Percentiles rank a stretch among this genome's conserved stretches.
phyloP scores from a whole-genome alignment of 2,888 invertebrate genomes.

The Ischnura elegans region DNA sequence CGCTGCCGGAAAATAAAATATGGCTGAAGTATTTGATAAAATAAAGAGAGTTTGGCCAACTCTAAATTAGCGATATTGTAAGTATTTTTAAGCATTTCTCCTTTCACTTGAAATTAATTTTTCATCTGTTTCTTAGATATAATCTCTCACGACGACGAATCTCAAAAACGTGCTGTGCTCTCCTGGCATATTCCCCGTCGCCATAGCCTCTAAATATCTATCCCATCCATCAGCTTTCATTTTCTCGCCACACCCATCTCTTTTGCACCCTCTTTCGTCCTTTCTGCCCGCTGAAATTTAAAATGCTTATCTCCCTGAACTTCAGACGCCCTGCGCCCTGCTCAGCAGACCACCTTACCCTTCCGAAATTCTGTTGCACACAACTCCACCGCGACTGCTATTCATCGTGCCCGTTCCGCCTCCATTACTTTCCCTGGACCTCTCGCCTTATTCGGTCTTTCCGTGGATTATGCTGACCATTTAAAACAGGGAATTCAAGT shows the following conservation, averaged over 20 bases:
- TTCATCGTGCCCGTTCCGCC: not conserved
- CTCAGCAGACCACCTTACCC: not conserved
- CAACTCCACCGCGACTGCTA: not conserved
- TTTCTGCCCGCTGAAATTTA: not conserved
- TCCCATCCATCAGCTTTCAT: not conserved
- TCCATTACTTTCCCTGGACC: constrained; percentile 1
- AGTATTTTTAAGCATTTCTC: no score
- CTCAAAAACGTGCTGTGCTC: no score
- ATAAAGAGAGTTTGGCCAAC: no score
- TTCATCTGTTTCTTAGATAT: no score
- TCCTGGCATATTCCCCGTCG: no score
- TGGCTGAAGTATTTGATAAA: no score
- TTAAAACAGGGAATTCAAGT: no score
- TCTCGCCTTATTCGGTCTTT: not conserved
- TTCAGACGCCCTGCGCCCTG: not conserved
- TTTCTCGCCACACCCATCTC: not conserved
- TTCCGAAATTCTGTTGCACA: not conserved
- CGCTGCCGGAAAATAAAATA: no score
- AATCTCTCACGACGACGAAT: no score
- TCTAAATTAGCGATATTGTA: no score
- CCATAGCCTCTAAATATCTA: not conserved
- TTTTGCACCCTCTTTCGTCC: not conserved
- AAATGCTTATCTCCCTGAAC: constrained; percentile 2
- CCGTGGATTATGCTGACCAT: no score
- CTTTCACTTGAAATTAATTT: no score